Evolutionary conservation across 2,888 invertebrate species (phyloP), one percentile per base, ranked within the genome.

Genomic region (Caenorhabditis afra): DNA sequence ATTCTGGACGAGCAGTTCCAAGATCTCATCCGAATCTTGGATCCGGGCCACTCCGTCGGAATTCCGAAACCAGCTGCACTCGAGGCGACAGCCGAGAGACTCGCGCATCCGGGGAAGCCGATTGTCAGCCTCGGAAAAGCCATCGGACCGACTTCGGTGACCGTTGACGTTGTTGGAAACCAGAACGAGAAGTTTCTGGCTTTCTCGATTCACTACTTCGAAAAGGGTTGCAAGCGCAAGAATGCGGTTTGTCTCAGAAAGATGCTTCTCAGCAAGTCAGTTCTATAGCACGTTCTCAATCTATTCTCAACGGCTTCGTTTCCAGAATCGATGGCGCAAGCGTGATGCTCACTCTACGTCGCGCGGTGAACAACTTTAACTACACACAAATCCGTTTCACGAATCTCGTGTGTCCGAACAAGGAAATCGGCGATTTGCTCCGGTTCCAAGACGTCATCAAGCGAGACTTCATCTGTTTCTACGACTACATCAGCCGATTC

Each of bases 171-270:
- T 12, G 10, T 45, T n/a, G n/a, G 22, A 14, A n/a, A 35, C 12
- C 52, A n/a, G 29, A 44, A 59, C 22, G 68, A 59, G 37, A 50
- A 53, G 3, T 68, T 39, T 44, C 52, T 68, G 0, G 58, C 39
- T 16, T 68, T 39, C 20, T 68, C 68, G n/a, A 59, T 68, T 12
- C 68, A 68, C 29, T 59, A 39, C 22, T 68, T 68, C 23, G 52
- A 59, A 16, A 35, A 59, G 23, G 22, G 44, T 52, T 29, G 7
- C 22, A 16, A 18, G 14, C 20, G 68, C 0, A 39, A 50, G 18
- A 45, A 50, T 23, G 44, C 12, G 4, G 49, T 68, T 12, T 68
- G 35, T 52, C 35, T 68, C 39, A 50, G 35, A 22, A 68, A 59
- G 29, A 18, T 68, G 14, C 39, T 65, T 1, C 53, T 65, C 23